A percentile compares a stretch with the other conserved stretches of the same genome.
Evolutionary conservation across 2,888 invertebrate genomes (phyloP).

Genomic region (Sepiola atlantica): DNA sequence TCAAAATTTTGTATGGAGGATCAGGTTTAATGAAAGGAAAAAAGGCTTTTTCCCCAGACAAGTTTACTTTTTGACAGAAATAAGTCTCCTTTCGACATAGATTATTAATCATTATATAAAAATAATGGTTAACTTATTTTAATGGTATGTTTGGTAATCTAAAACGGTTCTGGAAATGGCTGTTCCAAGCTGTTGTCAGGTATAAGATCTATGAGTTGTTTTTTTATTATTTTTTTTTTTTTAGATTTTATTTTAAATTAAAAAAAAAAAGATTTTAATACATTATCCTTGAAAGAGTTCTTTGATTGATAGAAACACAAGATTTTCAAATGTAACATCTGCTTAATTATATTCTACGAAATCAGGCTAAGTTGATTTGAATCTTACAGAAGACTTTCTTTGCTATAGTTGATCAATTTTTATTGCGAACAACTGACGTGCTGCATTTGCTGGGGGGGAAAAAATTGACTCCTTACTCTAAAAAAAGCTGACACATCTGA

Average conservation of each 20-base stretch:
- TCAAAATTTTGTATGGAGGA: neutral
- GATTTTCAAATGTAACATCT: neutral
- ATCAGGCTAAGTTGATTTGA: neutral
- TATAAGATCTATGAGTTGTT: neutral
- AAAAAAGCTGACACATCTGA: too few relatives aligned
- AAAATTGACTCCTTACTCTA: too few relatives aligned
- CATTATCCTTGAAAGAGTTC: neutral
- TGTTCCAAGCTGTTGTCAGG: conserved; percentile 10
- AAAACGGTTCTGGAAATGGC: neutral
- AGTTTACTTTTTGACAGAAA: too few relatives aligned
- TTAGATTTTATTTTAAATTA: neutral
- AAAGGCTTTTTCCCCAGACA: neutral
- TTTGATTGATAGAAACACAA: neutral
- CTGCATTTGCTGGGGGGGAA: too few relatives aligned
- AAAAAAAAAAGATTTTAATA: too few relatives aligned
- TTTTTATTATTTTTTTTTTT: neutral
- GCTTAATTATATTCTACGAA: neutral
- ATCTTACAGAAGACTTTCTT: neutral
- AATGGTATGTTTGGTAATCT: neutral
- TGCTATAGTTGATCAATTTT: neutral
- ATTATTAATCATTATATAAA: neutral
- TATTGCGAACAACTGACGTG: neutral
- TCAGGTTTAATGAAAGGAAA: neutral
- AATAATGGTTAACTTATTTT: neutral
- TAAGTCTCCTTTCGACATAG: neutral